Conservation (phyloP, 1,140 invertebrate species). For the Macrosteles quadrilineatus region DNA sequence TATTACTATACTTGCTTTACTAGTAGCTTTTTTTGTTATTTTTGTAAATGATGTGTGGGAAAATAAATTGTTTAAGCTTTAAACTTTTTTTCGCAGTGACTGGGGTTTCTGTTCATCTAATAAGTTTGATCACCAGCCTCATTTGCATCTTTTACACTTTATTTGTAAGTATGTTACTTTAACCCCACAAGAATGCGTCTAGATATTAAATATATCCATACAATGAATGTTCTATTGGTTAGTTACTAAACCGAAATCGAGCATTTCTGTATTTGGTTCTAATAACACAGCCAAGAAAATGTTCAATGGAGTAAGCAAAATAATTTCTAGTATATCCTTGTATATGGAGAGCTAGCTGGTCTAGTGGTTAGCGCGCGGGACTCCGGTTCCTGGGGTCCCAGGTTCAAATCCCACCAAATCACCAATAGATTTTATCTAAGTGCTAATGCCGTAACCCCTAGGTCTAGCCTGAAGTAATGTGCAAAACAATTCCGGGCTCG, state of each 20-base stretch:
- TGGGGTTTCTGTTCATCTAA: slow-evolving; percentile 39
- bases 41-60: too few relatives aligned
- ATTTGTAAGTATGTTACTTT: slow-evolving; percentile 40
- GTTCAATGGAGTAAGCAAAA: neutral
- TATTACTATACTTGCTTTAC: too few relatives aligned
- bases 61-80: too few relatives aligned
- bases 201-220: neutral
- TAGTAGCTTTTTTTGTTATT: too few relatives aligned
- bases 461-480: too few relatives aligned
- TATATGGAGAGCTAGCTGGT: too few relatives aligned
- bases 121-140: slow-evolving; percentile 39
- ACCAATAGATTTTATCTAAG: too few relatives aligned
- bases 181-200: neutral
- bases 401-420: too few relatives aligned
- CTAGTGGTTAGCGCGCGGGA: too few relatives aligned
- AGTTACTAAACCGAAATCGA: neutral
- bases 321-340: neutral
- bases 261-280: neutral
- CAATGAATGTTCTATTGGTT: neutral
- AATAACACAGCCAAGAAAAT: neutral
- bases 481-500: too few relatives aligned
- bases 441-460: too few relatives aligned
- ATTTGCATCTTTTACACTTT: slow-evolving; percentile 47
- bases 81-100: slow-evolving; percentile 2
- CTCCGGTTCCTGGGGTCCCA: too few relatives aligned